Evolutionary conservation across 2,797 vertebrate genomes (phyloP), one percentile per base, ranked within the genome.

Genomic region (Sebastes itinus): DNA sequence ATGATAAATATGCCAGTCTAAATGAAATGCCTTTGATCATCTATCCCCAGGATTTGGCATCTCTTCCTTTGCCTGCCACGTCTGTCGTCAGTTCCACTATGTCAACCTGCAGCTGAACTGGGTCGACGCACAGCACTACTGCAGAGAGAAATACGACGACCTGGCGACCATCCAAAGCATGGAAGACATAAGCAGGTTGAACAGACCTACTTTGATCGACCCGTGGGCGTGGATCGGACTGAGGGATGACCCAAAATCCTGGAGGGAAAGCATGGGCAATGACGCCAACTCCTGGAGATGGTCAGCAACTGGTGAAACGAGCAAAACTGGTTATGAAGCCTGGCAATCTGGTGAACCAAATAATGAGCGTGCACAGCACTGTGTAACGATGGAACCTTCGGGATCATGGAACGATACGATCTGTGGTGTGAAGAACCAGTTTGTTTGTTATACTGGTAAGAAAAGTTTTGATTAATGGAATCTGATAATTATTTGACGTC

Each of bases 291-390:
- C 49, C 20, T 52, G 49, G 49, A 52, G 49, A 52, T 52, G 82
- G 77, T 88, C 78, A 23, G 49, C 30, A 0, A 81, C 82, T 1
- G 77, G 67, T 11, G 10, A 72, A 52, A 52, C 49, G 20, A 52
- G 49, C 49, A 52, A 52, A 52, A 52, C 20, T 52, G 49, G 49
- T 52, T 52, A 52, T 49, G 7, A 8, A 49, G 42, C 18, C 7
- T 49, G 42, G 42, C 14, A 7, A 49, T 49, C 42, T 49, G 18
- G 2, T 49, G 42, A 49, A 49, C 42, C 42, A 49, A 49, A 20
- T 20, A 49, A 49, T 49, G 14, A 6, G 13, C 14, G 1, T 49
- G 6, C 0, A 49, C 42, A 49, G 42, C 3, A 49, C 42, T 49
- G 42, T 49, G 42, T 49, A 18, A 3, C 3, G 42, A 49, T 49